phyloP scores from a whole-genome alignment of 2,113 vertebrate genomes.

The Cinclus cinclus region DNA sequence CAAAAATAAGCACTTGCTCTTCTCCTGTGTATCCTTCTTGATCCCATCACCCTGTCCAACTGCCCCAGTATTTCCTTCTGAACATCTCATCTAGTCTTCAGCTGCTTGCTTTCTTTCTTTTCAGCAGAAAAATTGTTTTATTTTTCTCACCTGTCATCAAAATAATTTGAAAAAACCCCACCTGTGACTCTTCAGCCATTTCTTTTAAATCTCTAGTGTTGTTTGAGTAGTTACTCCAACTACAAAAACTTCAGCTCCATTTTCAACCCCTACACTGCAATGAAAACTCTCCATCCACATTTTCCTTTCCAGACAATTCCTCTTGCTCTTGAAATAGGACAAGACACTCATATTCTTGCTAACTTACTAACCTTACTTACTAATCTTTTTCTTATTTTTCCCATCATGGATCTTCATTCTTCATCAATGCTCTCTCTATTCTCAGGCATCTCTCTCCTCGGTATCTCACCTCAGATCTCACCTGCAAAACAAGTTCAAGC shows the following conservation, averaged over 20 bases:
- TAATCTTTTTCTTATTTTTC: background rate
- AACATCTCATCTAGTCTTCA: background rate
- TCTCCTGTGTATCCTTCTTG: background rate
- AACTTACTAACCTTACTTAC: background rate
- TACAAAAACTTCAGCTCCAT: background rate
- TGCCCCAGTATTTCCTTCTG: background rate
- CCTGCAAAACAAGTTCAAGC: background rate
- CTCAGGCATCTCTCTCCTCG: background rate
- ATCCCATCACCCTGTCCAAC: background rate
- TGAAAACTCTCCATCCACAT: background rate
- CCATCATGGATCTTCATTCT: background rate
- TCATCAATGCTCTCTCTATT: background rate
- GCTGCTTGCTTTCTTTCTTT: background rate
- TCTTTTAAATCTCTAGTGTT: background rate
- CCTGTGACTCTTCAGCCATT: background rate
- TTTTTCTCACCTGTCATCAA: background rate
- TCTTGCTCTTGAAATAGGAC: background rate
- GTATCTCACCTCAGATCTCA: background rate
- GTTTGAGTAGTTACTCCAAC: background rate
- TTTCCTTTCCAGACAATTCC: background rate
- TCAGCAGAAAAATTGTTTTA: background rate
- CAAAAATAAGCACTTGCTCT: background rate
- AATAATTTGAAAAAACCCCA: rapidly evolving
- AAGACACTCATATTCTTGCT: background rate
- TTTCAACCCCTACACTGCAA: background rate